These are phyloP conservation scores for Lasioglossum malachurum DNA, from an alignment of 2,888 invertebrate genomes.

Conservation along the genomic window DNA sequence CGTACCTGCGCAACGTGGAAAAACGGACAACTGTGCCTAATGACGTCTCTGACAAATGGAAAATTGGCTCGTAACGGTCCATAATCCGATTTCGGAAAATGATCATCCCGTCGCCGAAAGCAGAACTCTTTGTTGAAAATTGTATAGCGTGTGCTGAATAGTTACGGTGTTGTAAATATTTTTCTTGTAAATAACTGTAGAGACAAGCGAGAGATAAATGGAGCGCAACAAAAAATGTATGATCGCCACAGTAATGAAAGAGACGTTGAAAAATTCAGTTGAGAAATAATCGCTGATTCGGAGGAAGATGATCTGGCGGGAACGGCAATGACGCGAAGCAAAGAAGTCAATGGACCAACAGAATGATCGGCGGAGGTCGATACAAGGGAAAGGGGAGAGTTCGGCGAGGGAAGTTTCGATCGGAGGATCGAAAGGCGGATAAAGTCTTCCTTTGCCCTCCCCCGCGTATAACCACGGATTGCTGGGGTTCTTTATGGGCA, in stretches of 20 bases:
- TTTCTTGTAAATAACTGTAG: background rate
- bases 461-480: slow-evolving; percentile 84
- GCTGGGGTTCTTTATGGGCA: slow-evolving; percentile 84
- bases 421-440: slow-evolving; percentile 71
- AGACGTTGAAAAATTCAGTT: slow-evolving; percentile 11
- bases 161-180: background rate
- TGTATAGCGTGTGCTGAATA: background rate
- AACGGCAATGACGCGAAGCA: background rate
- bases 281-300: background rate
- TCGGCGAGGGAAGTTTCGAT: slow-evolving; percentile 70
- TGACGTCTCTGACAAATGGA: background rate
- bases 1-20: background rate
- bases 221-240: background rate
- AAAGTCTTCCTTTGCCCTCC: slow-evolving; percentile 53
- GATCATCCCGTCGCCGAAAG: background rate
- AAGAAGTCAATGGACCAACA: slow-evolving; percentile 25
- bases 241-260: too few relatives aligned
- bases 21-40: background rate
- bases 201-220: background rate
- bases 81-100: background rate
- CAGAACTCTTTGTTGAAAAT: background rate
- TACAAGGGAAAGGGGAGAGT: slow-evolving; percentile 54
- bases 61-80: background rate
- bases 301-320: slow-evolving; percentile 4
- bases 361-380: slow-evolving; percentile 42